Percentiles rank a stretch among this genome's conserved stretches.
These are phyloP conservation scores for Anableps anableps DNA, from an alignment of 2,797 vertebrate genomes.

Conservation along the genomic window DNA sequence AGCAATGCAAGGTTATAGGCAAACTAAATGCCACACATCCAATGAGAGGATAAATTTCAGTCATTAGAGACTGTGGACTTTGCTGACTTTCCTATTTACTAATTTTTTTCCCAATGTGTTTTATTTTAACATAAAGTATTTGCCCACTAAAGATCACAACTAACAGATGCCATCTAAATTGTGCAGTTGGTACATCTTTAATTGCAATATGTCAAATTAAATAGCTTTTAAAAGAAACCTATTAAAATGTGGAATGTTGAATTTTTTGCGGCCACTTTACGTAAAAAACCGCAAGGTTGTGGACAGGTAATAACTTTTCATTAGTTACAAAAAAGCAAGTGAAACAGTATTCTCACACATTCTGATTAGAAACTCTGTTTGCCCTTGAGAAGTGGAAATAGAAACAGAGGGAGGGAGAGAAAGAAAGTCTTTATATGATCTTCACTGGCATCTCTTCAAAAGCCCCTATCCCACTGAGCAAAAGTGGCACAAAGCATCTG, in stretches of 20 bases:
- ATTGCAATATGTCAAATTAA: neutral
- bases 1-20: neutral
- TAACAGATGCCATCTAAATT: neutral
- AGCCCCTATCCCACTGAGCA: conserved; percentile 52
- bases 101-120: neutral
- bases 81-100: neutral
- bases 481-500: conserved; percentile 74
- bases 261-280: conserved; percentile 13
- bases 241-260: conserved; percentile 11
- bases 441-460: conserved; percentile 73
- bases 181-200: neutral
- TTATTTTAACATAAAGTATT: neutral
- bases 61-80: neutral
- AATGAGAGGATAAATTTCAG: neutral
- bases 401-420: conserved; percentile 15
- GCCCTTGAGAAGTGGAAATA: conserved; percentile 40
- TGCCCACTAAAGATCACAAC: neutral
- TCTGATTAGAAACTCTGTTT: conserved; percentile 32
- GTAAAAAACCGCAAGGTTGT: conserved; percentile 6
- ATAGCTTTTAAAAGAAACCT: conserved; percentile 20
- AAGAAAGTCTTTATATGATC: conserved; percentile 41
- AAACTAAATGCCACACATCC: neutral
- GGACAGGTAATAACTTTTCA: conserved; percentile 10
- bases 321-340: conserved; percentile 20
- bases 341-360: conserved; percentile 19